phyloP scores from a whole-genome alignment of 2,797 vertebrate species.

The Catamblyrhynchus diadema region DNA sequence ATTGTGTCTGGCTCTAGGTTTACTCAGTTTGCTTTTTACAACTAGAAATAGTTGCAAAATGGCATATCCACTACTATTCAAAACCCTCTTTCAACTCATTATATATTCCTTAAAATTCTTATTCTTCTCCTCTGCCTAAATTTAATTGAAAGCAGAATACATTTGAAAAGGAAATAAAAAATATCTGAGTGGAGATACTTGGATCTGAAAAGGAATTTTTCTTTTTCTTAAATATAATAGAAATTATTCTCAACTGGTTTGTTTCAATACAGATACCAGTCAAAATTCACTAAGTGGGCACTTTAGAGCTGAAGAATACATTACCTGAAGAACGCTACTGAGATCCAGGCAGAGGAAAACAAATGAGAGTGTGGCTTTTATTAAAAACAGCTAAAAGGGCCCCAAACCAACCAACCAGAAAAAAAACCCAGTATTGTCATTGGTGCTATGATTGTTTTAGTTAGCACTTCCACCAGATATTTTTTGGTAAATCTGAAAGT shows the following conservation, averaged over 20 bases:
- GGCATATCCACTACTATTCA: background rate
- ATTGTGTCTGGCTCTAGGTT: background rate
- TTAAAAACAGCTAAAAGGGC: background rate
- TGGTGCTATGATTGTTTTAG: background rate
- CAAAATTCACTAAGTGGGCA: background rate
- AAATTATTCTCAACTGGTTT: background rate
- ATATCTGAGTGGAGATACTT: background rate
- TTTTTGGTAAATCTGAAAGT: background rate
- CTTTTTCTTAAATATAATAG: background rate
- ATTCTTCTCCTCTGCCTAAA: background rate
- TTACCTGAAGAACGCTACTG: background rate
- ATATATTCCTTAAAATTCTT: background rate
- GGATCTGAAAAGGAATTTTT: background rate
- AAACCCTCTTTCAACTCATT: background rate
- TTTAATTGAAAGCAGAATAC: background rate
- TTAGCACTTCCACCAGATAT: background rate
- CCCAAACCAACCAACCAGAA: background rate
- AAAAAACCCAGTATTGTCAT: rapidly evolving
- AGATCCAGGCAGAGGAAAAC: background rate
- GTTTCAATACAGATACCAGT: background rate
- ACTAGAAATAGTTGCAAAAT: background rate
- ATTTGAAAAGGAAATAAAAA: background rate
- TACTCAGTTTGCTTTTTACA: background rate
- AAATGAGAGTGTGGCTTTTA: background rate
- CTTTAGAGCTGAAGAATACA: background rate